Percentiles rank a stretch among this genome's conserved stretches.
These are phyloP conservation scores for Macrochelys suwanniensis DNA, from an alignment of 2,797 vertebrate genomes.

Conservation along the genomic window DNA sequence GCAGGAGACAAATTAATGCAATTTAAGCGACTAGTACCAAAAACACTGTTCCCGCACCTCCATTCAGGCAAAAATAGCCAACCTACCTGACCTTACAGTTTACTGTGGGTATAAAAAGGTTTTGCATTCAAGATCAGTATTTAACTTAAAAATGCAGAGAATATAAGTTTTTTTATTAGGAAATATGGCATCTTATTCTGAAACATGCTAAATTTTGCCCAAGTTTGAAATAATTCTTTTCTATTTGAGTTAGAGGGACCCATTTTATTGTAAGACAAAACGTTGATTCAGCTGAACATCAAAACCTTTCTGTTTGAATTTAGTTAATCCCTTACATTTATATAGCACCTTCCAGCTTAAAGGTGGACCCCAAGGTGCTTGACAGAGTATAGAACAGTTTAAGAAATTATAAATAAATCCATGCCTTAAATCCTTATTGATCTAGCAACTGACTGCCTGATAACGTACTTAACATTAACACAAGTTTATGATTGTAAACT, in stretches of 20 bases:
- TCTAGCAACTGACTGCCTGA: background rate
- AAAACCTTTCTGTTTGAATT: slow-evolving; percentile 12
- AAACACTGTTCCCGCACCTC: background rate
- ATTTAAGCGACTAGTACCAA: background rate
- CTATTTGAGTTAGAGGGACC: background rate
- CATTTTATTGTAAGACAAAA: background rate
- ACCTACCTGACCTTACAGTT: background rate
- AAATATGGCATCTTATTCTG: background rate
- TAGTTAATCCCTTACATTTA: background rate
- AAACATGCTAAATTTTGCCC: background rate
- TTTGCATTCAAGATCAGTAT: background rate
- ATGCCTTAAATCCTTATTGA: background rate
- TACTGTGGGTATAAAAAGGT: background rate
- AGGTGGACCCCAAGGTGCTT: background rate
- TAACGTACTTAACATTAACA: background rate
- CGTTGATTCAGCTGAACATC: background rate
- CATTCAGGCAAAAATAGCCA: slow-evolving; percentile 1
- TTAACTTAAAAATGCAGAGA: slow-evolving; percentile 5
- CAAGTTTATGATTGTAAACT: background rate
- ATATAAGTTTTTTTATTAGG: background rate
- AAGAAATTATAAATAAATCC: slow-evolving; percentile 7
- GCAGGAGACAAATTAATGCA: background rate
- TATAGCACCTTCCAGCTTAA: background rate
- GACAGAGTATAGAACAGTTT: background rate
- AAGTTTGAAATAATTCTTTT: background rate